These are phyloP conservation scores for Ceuthmochares aereus DNA, from an alignment of 2,113 vertebrate species.

Conservation along the genomic window DNA sequence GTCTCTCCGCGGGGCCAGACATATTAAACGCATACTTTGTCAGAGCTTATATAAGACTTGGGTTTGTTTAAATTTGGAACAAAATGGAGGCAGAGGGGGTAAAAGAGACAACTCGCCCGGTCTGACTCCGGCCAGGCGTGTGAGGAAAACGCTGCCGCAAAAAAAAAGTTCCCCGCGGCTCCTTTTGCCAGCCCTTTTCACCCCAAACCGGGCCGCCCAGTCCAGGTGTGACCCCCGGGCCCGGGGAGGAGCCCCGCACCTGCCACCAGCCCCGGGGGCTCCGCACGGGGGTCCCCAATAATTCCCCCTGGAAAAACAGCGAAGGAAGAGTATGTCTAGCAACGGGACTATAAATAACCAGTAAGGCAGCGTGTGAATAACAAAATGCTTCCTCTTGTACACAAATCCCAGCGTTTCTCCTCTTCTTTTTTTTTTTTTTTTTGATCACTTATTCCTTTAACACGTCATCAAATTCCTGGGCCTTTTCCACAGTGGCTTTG, in stretches of 20 bases:
- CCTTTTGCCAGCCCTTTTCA: rapidly evolving
- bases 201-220: background rate
- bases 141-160: background rate
- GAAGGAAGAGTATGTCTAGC: background rate
- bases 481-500: constrained; percentile 29
- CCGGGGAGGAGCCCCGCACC: background rate
- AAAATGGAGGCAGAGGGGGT: constrained; percentile 57
- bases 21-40: constrained; percentile 28
- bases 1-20: background rate
- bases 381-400: background rate
- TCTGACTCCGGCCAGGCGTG: background rate
- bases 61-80: constrained; percentile 57
- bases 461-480: constrained; percentile 39
- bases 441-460: background rate
- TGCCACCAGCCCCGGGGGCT: background rate
- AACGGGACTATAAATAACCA: background rate
- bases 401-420: background rate
- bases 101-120: background rate
- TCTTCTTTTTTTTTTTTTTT: background rate
- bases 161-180: background rate
- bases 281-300: background rate
- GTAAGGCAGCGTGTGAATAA: background rate
- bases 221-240: background rate
- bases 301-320: rapidly evolving
- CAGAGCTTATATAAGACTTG: background rate